These are phyloP conservation scores for Epizoanthus fatuus DNA, from an alignment of 92 coral and sea anemone genomes.

Conservation along the genomic window DNA sequence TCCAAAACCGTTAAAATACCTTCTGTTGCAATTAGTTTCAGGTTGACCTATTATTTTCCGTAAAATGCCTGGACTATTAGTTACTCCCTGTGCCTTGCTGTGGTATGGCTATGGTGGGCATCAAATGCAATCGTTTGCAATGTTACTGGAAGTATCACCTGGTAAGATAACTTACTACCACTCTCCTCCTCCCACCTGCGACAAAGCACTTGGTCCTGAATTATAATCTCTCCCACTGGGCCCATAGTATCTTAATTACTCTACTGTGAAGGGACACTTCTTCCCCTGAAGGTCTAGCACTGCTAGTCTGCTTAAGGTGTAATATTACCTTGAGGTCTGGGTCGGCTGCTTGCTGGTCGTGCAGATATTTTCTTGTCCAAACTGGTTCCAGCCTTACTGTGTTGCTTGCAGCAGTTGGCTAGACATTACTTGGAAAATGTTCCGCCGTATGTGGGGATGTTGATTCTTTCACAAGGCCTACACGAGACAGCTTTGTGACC, in stretches of 20 bases:
- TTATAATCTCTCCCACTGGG: conserved; percentile 59
- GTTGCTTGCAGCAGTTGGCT: neutral
- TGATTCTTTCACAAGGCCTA: neutral
- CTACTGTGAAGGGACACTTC: conserved; percentile 47
- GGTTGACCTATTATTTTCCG: too few relatives aligned
- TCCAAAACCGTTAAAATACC: too few relatives aligned
- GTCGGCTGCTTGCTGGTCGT: conserved; percentile 38
- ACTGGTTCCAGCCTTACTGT: conserved; percentile 53
- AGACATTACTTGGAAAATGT: conserved; percentile 6
- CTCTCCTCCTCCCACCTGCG: conserved; percentile 59
- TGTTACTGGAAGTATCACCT: too few relatives aligned
- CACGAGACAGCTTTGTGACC: neutral
- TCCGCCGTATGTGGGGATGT: neutral
- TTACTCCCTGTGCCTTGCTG: too few relatives aligned
- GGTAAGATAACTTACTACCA: conserved; percentile 11
- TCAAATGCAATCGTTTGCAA: too few relatives aligned
- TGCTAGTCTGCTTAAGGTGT: neutral
- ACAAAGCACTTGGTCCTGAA: conserved; percentile 37
- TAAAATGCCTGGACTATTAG: too few relatives aligned
- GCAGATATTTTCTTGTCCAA: conserved; percentile 42
- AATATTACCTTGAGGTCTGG: conserved; percentile 35
- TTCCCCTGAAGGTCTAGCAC: conserved; percentile 38
- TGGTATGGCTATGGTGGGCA: too few relatives aligned
- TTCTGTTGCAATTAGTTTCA: too few relatives aligned
- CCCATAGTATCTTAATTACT: conserved; percentile 54